Percentiles rank a stretch among this genome's conserved stretches.
Evolutionary conservation across 2,797 vertebrate species (phyloP).

Genomic region (Brotogeris chrysoptera): DNA sequence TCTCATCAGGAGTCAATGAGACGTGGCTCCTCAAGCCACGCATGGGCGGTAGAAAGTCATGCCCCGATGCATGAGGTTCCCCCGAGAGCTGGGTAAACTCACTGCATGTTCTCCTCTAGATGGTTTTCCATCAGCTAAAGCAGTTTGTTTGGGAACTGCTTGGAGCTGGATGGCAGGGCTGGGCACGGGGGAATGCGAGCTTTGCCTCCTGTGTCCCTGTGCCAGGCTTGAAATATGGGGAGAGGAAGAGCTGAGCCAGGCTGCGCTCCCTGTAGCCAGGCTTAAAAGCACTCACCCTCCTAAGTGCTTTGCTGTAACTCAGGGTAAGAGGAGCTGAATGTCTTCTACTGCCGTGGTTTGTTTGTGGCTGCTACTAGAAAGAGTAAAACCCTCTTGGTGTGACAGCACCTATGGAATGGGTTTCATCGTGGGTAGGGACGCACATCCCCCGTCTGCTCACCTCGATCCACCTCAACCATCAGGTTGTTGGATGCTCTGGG

Average conservation of each 20-base stretch:
- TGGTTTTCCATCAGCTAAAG: neutral
- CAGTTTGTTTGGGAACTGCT: neutral
- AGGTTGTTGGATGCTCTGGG: neutral
- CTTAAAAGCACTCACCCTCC: neutral
- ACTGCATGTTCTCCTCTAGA: fast-evolving
- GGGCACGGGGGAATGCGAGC: neutral
- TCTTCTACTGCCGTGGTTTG: fast-evolving
- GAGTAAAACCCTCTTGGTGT: fast-evolving
- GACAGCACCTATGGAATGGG: neutral
- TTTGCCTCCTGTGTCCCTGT: neutral
- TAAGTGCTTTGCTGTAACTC: neutral
- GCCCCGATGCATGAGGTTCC: neutral
- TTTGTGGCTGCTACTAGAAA: neutral
- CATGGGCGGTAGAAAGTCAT: neutral
- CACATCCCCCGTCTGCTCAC: fast-evolving
- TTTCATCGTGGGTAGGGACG: neutral
- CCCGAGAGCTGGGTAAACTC: neutral
- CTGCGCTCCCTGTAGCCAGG: neutral
- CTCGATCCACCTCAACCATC: fast-evolving
- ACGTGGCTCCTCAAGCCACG: neutral
- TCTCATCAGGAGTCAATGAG: slow-evolving; percentile 20
- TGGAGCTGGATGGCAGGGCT: neutral
- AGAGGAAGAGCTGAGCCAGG: neutral
- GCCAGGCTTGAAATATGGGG: neutral
- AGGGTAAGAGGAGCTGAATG: neutral